Evolutionary conservation across 2,888 invertebrate genomes (phyloP).

Genomic region (Heliconius aoede): DNA sequence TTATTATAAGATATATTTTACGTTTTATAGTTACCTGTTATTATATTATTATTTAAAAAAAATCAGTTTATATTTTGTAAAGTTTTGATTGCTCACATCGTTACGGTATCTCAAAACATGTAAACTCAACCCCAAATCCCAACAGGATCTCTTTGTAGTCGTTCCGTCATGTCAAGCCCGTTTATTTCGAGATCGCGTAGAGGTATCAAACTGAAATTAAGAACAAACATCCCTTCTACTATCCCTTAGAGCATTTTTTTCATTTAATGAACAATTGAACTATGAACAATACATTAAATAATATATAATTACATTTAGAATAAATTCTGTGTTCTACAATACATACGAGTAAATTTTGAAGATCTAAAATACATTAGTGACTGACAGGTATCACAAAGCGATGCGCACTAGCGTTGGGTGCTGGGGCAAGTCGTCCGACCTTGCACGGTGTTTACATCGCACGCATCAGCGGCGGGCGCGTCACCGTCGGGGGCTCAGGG

Average conservation of each 20-base stretch:
- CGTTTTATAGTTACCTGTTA: not conserved
- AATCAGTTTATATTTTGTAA: not conserved
- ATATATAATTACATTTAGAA: too few relatives aligned
- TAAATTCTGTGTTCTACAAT: not conserved
- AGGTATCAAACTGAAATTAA: too few relatives aligned
- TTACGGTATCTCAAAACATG: too few relatives aligned
- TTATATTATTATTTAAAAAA: not conserved
- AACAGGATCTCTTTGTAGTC: too few relatives aligned
- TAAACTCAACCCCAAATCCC: too few relatives aligned
- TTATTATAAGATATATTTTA: not conserved
- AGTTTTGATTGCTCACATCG: not conserved
- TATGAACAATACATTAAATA: too few relatives aligned
- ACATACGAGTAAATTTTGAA: not conserved
- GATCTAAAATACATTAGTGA: not conserved
- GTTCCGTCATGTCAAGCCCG: too few relatives aligned
- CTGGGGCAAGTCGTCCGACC: conserved; percentile 70
- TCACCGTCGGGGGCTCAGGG: conserved; percentile 57
- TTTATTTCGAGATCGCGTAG: too few relatives aligned
- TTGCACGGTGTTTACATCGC: conserved; percentile 76
- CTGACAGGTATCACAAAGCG: not conserved
- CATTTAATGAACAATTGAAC: too few relatives aligned
- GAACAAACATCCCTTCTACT: too few relatives aligned
- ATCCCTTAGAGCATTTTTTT: too few relatives aligned
- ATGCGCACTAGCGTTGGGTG: conserved; percentile 25
- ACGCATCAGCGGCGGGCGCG: conserved; percentile 70